phyloP scores from a whole-genome alignment of 2,113 vertebrate species.

The Oxygymnocypris stewartii region DNA sequence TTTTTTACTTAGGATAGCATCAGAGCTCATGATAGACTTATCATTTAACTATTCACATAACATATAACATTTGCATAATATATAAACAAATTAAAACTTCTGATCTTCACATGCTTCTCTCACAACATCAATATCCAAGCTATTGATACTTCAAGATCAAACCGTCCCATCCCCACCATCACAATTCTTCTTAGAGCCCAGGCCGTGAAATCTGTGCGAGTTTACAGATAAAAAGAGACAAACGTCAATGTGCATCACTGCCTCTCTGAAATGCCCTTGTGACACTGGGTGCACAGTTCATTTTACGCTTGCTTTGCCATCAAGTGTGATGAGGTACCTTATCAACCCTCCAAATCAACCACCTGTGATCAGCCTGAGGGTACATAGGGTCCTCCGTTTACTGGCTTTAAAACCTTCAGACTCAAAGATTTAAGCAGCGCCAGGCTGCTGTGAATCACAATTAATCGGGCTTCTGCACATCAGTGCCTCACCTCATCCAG shows the following conservation, averaged over 20 bases:
- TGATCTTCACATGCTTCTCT: neutral
- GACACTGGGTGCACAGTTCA: conserved; percentile 50
- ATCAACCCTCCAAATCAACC: conserved; percentile 51
- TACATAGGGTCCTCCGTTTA: conserved; percentile 43
- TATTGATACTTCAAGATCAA: neutral
- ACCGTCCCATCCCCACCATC: neutral
- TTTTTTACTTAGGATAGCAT: neutral
- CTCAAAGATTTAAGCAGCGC: conserved; percentile 27
- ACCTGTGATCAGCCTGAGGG: conserved; percentile 45
- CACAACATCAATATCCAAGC: neutral
- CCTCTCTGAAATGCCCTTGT: conserved; percentile 50
- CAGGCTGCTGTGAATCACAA: conserved; percentile 42
- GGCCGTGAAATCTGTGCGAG: conserved; percentile 21
- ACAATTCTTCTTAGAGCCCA: conserved; percentile 23
- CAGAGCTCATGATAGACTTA: neutral
- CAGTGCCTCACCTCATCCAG: conserved; percentile 23
- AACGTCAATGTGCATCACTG: conserved; percentile 45
- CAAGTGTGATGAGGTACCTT: conserved; percentile 48
- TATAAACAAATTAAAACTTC: neutral
- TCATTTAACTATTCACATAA: neutral
- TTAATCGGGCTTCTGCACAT: conserved; percentile 28
- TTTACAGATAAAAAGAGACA: conserved; percentile 41
- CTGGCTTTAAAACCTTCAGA: conserved; percentile 44
- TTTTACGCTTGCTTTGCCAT: conserved; percentile 57
- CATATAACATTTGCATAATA: neutral